Evolutionary conservation across 92 coral and sea anemone species (phyloP), one percentile per base, ranked within the genome.

Genomic region (Phymanthus crucifer): DNA sequence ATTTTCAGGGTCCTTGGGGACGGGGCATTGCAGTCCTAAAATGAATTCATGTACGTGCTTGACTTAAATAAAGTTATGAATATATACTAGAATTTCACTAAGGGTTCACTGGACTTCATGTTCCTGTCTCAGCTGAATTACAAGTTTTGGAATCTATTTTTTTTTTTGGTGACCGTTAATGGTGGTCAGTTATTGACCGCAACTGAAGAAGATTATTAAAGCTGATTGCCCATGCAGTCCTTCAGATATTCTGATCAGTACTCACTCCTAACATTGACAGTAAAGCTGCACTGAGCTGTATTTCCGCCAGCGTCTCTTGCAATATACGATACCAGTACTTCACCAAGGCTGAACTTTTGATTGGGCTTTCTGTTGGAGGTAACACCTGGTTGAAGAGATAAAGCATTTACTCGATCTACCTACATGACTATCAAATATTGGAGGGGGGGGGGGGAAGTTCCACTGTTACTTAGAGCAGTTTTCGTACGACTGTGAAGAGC

Each of bases 261-360:
- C 88, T 88, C 24, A 91, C 95, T 78, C 66, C 17, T 83, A 19
- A 91, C 40, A 14, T 52, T 37, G 32, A 91, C 92, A 7, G 66
- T 43, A 77, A 88, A 85, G 29, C 73, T 32, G 34, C 95, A 91
- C 57, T 81, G 80, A 0, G 73, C 88, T 3, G 40, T 52, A 43
- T 88, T 85, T 5, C 90, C 91, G 6, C 90, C 71, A 5, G 87
- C 80, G 66, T 91, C 95, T 57, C 46, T 70, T 4, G 95, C 92
- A n/a, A 72, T 45, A 80, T 91, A 91, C 14, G 65, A 40, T 24
- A 91, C 95, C 24, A 40, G 32, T 9, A 65, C 26, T 12, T 79
- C 46, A 3, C 92, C 92, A 33, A 78, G 32, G 23, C 33, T 21
- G 56, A 91, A 91, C 45, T 26, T 66, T 58, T 82, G 85, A 16